Evolutionary conservation across 2,113 vertebrate species (phyloP).

Genomic region (Sardina pilchardus): DNA sequence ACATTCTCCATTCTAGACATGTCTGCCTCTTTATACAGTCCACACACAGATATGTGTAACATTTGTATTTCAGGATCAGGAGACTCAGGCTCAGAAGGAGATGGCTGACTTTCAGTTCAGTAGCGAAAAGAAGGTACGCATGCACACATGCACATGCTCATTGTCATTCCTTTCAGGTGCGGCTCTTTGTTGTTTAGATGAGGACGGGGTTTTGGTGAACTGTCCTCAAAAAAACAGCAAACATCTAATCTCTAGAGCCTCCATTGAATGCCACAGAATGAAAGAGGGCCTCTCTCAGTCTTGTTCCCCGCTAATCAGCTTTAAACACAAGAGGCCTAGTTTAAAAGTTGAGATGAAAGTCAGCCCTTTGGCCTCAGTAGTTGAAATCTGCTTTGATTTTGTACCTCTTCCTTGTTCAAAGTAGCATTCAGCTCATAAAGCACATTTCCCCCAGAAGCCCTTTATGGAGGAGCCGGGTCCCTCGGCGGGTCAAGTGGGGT

Average conservation of each 20-base stretch:
- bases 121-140: slow-evolving; percentile 84
- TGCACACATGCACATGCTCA: not conserved
- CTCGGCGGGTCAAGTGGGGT: slow-evolving; percentile 3
- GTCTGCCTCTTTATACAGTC: not conserved
- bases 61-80: slow-evolving; percentile 77
- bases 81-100: slow-evolving; percentile 77
- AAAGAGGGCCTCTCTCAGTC: not conserved
- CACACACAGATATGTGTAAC: not conserved
- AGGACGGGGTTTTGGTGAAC: not conserved
- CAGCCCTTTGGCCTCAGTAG: not conserved
- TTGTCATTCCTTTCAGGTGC: not conserved
- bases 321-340: slow-evolving; percentile 3
- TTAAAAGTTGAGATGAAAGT: slow-evolving; percentile 23
- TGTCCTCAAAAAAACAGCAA: not conserved
- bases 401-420: slow-evolving; percentile 17
- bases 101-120: slow-evolving; percentile 73
- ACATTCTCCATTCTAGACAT: not conserved
- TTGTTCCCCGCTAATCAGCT: not conserved
- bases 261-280: not conserved
- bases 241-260: not conserved
- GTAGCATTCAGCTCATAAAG: slow-evolving; percentile 7
- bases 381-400: not conserved
- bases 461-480: not conserved
- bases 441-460: not conserved
- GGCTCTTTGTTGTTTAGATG: not conserved